A percentile compares a stretch with the other conserved stretches of the same genome.
These are phyloP conservation scores for Spilarctia lutea DNA, from an alignment of 2,888 invertebrate genomes.

Conservation along the genomic window DNA sequence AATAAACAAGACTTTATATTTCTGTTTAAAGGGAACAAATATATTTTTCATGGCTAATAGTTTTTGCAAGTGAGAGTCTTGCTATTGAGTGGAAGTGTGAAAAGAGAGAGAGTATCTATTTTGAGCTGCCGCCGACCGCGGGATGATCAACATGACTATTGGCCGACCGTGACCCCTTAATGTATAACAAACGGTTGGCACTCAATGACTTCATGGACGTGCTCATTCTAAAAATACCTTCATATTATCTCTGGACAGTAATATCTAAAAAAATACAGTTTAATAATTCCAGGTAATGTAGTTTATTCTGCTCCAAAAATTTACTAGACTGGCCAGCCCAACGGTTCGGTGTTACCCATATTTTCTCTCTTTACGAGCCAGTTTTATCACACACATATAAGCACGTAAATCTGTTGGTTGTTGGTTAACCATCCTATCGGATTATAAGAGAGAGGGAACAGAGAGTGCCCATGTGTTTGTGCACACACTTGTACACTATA, in stretches of 20 bases:
- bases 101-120: constrained; percentile 52
- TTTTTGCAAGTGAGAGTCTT: constrained; percentile 37
- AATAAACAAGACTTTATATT: too few relatives aligned
- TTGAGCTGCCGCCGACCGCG: constrained; percentile 54
- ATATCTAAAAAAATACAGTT: not conserved
- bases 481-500: too few relatives aligned
- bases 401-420: too few relatives aligned
- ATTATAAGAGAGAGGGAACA: too few relatives aligned
- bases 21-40: not conserved
- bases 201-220: constrained; percentile 9
- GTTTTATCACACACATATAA: too few relatives aligned
- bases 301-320: not conserved
- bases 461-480: too few relatives aligned
- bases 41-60: not conserved
- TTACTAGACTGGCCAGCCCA: not conserved
- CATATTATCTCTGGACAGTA: not conserved
- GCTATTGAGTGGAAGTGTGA: not conserved
- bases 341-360: too few relatives aligned
- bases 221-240: constrained; percentile 19
- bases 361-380: too few relatives aligned
- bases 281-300: not conserved
- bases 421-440: too few relatives aligned
- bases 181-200: constrained; percentile 21
- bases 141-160: constrained; percentile 58
- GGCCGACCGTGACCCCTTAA: constrained; percentile 67